phyloP scores from a whole-genome alignment of 2,797 vertebrate species.

The Melanotaenia trifasciata region DNA sequence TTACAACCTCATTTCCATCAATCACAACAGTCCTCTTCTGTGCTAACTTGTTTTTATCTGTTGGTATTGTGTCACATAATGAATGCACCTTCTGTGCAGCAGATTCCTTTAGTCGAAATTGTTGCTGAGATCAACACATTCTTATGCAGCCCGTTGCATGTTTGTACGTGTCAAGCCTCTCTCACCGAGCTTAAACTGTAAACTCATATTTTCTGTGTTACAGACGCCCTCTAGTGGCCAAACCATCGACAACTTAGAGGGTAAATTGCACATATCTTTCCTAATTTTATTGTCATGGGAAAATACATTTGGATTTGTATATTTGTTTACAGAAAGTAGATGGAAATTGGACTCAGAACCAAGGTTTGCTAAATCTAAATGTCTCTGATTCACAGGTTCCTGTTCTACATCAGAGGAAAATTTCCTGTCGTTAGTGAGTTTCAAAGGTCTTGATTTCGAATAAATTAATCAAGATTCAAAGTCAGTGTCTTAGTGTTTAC shows the following conservation, averaged over 20 bases:
- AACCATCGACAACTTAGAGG: slow-evolving; percentile 68
- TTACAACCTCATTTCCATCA: slow-evolving; percentile 3
- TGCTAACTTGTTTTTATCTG: slow-evolving; percentile 15
- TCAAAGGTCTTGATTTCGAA: not conserved
- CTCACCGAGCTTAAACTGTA: not conserved
- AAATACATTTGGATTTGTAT: not conserved
- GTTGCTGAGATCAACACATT: slow-evolving; percentile 2
- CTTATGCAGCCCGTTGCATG: slow-evolving; percentile 27
- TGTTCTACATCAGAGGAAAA: slow-evolving; percentile 82
- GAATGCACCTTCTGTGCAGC: slow-evolving; percentile 18
- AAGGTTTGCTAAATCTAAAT: not conserved
- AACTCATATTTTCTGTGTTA: slow-evolving; percentile 34
- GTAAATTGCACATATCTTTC: slow-evolving; percentile 53
- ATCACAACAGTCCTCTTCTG: not conserved
- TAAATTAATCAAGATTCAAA: not conserved
- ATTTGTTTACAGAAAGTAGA: not conserved
- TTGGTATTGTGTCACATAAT: not conserved
- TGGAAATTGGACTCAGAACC: not conserved
- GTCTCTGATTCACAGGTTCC: slow-evolving; percentile 64
- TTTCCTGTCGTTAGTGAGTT: slow-evolving; percentile 74
- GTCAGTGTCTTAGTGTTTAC: not conserved
- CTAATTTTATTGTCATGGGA: not conserved
- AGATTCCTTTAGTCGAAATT: slow-evolving; percentile 10
- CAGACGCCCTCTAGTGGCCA: slow-evolving; percentile 73
- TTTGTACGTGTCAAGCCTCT: slow-evolving; percentile 28